A percentile compares a stretch with the other conserved stretches of the same genome.
These are phyloP conservation scores for Micropoecilia bifurca DNA, from an alignment of 2,797 vertebrate species.

Conservation along the genomic window DNA sequence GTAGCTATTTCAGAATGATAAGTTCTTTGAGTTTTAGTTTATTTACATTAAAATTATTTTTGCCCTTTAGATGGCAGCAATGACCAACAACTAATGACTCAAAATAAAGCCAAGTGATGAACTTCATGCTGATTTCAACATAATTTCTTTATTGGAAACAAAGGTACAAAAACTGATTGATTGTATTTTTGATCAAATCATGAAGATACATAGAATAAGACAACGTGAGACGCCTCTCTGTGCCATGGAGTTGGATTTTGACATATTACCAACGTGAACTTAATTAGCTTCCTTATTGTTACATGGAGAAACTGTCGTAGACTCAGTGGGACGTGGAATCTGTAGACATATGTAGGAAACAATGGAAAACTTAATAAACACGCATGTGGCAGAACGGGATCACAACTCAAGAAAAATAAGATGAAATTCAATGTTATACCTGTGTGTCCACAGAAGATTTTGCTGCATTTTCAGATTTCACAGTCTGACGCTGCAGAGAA, in stretches of 20 bases:
- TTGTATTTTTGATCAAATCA: background rate
- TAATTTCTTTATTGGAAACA: constrained; percentile 30
- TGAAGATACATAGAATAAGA: background rate
- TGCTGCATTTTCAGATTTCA: constrained; percentile 30
- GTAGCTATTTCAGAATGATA: background rate
- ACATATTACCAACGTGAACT: background rate
- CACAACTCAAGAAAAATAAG: background rate
- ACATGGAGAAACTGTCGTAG: constrained; percentile 41
- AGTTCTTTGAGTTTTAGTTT: background rate
- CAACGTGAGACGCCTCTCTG: background rate
- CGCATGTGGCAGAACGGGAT: background rate
- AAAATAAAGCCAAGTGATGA: background rate
- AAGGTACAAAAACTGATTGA: background rate
- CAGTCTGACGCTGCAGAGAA: constrained; percentile 60
- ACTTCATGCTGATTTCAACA: background rate
- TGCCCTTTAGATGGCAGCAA: constrained; percentile 60
- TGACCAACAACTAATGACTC: constrained; percentile 1
- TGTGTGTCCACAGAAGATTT: constrained; percentile 60
- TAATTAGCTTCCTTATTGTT: constrained; percentile 28
- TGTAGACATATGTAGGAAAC: constrained; percentile 23
- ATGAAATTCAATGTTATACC: constrained; percentile 37
- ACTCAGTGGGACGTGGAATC: constrained; percentile 61
- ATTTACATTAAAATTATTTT: background rate
- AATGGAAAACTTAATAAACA: background rate
- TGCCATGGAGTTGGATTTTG: constrained; percentile 1